A percentile compares a stretch with the other conserved stretches of the same genome.
phyloP scores from a whole-genome alignment of 37 sponge, comb jelly and placozoan genomes.

The Oopsacas minuta region DNA sequence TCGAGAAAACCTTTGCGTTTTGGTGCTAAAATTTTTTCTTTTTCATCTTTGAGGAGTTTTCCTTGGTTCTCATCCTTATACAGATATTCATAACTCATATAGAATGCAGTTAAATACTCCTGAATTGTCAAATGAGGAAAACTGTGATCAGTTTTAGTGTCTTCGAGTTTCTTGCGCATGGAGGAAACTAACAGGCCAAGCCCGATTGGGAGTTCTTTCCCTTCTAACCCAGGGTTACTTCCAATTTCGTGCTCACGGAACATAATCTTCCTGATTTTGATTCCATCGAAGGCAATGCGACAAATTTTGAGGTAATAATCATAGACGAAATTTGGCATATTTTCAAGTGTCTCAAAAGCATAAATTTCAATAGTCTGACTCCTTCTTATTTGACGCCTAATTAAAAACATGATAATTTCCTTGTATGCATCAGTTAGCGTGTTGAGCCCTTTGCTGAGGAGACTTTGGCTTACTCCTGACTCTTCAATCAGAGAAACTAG shows the following conservation, averaged over 20 bases:
- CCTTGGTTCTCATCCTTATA: background rate
- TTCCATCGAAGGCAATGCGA: background rate
- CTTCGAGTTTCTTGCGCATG: background rate
- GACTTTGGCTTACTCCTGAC: background rate
- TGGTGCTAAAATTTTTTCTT: no score
- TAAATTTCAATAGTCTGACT: background rate
- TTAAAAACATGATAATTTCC: background rate
- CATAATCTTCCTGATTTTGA: background rate
- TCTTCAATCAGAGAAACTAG: background rate
- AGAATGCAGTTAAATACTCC: background rate
- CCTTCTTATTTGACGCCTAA: background rate
- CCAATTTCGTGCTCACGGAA: background rate
- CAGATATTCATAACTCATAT: background rate
- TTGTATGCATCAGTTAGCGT: background rate
- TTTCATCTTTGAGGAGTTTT: no score
- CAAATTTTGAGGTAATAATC: background rate
- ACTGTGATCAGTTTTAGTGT: background rate
- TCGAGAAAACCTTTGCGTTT: background rate
- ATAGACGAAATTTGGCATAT: background rate
- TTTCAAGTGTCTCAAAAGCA: background rate
- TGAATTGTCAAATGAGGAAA: background rate
- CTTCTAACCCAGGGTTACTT: background rate
- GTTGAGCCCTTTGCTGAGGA: background rate
- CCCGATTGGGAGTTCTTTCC: background rate
- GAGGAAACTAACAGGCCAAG: background rate